Conservation (phyloP, 92 coral and sea anemone species). For the Parazoanthus swiftii region DNA sequence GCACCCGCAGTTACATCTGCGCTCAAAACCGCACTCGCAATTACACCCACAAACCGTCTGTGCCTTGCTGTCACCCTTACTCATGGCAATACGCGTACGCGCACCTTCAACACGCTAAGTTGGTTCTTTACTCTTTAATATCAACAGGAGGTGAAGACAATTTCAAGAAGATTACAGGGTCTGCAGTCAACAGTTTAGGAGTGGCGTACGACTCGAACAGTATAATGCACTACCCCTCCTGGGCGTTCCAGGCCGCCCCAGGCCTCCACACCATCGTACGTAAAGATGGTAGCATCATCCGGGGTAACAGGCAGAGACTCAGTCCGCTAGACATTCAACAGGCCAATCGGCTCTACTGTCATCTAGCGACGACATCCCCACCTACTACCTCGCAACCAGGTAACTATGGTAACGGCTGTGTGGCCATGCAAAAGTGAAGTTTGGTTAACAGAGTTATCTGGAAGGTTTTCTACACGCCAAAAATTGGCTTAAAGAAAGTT, state of each 20-base stretch:
- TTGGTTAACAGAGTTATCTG: background rate
- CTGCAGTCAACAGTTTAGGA: constrained; percentile 15
- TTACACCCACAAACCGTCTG: background rate
- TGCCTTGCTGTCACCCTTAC: no score
- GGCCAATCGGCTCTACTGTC: constrained; percentile 33
- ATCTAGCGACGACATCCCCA: constrained; percentile 18
- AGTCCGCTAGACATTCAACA: constrained; percentile 33
- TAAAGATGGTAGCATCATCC: constrained; percentile 34
- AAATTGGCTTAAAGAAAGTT: background rate
- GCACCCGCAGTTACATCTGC: background rate
- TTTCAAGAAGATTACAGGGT: constrained; percentile 35
- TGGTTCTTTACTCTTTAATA: background rate
- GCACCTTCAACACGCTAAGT: background rate
- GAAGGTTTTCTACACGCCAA: no score
- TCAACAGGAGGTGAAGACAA: constrained; percentile 34
- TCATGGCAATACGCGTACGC: no score
- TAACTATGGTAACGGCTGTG: background rate
- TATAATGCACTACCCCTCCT: constrained; percentile 42
- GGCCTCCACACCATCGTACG: constrained; percentile 35
- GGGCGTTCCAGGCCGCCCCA: constrained; percentile 38
- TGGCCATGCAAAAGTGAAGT: background rate
- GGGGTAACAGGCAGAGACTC: constrained; percentile 25
- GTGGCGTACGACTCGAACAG: constrained; percentile 29
- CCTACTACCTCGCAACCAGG: constrained; percentile 29
- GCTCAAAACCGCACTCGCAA: background rate